A percentile compares a stretch with the other conserved stretches of the same genome.
Evolutionary conservation across 1,140 invertebrate species (phyloP).

Genomic region (Ceratoteleas bidentatus): DNA sequence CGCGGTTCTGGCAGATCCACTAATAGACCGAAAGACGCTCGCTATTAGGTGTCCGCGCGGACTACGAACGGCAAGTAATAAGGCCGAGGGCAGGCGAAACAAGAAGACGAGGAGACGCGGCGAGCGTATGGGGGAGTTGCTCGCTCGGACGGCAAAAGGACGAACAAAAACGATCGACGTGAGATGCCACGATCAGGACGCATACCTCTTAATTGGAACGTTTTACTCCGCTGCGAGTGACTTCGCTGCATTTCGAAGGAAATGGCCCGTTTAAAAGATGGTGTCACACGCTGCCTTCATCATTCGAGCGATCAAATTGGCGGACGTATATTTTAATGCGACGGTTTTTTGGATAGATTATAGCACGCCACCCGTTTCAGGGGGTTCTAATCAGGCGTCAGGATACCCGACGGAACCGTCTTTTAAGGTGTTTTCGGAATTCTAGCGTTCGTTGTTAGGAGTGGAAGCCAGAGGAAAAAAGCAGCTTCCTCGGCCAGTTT

Average conservation of each 20-base stretch:
- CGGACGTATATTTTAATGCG: slow-evolving; percentile 30
- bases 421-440: too few species aligned
- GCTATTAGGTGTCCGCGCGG: slow-evolving; percentile 59
- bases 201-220: slow-evolving; percentile 82
- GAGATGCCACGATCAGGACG: slow-evolving; percentile 78
- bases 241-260: slow-evolving; percentile 79
- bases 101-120: slow-evolving; percentile 32
- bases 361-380: background rate
- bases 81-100: slow-evolving; percentile 35
- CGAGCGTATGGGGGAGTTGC: slow-evolving; percentile 53
- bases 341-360: background rate
- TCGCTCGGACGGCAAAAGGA: slow-evolving; percentile 57
- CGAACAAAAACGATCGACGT: slow-evolving; percentile 69
- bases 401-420: too few species aligned
- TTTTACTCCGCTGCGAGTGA: slow-evolving; percentile 77
- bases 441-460: too few species aligned
- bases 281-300: slow-evolving; percentile 63
- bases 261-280: slow-evolving; percentile 79
- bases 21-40: slow-evolving; percentile 78
- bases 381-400: too few species aligned
- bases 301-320: slow-evolving; percentile 59
- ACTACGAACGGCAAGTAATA: slow-evolving; percentile 49
- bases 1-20: slow-evolving; percentile 73
- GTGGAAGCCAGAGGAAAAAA: too few species aligned
- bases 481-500: background rate